phyloP scores from a whole-genome alignment of 2,888 invertebrate genomes.

The Morpho deidamia region DNA sequence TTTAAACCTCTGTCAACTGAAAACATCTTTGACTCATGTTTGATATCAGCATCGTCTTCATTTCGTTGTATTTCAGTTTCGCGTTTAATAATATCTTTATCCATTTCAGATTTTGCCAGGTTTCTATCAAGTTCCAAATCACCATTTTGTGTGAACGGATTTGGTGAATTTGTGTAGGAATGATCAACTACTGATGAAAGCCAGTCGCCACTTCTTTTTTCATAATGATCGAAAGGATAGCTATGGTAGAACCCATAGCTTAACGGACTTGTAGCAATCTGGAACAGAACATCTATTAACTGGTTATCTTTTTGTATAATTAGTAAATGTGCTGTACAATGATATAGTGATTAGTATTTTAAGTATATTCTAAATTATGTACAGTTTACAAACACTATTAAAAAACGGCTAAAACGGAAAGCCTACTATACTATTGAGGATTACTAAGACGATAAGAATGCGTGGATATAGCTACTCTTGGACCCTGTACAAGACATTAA shows the following conservation, averaged over 20 bases:
- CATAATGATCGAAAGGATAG: conserved; percentile 69
- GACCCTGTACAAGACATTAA: no score
- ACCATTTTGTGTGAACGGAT: conserved; percentile 28
- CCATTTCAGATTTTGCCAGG: conserved; percentile 5
- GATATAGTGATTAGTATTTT: conserved; percentile 20
- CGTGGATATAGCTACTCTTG: no score
- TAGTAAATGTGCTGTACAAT: conserved; percentile 52
- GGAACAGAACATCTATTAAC: conserved; percentile 74
- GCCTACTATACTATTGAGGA: no score
- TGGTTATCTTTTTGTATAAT: conserved; percentile 51
- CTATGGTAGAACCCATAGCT: conserved; percentile 87
- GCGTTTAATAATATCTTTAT: not conserved
- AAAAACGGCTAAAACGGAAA: no score
- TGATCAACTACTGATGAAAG: conserved; percentile 51
- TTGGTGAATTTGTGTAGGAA: conserved; percentile 30
- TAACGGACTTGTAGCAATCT: conserved; percentile 84
- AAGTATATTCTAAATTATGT: not conserved
- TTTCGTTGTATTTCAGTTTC: not conserved
- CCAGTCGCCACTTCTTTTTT: conserved; percentile 61
- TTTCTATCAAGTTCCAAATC: conserved; percentile 4
- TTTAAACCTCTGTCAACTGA: conserved; percentile 46
- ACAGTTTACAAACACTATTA: no score
- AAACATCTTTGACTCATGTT: conserved; percentile 42
- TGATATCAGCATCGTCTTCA: conserved; percentile 16
- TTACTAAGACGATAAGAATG: no score